These are phyloP conservation scores for Drosophila imparisetae DNA, from an alignment of 2,888 invertebrate species.

Conservation along the genomic window DNA sequence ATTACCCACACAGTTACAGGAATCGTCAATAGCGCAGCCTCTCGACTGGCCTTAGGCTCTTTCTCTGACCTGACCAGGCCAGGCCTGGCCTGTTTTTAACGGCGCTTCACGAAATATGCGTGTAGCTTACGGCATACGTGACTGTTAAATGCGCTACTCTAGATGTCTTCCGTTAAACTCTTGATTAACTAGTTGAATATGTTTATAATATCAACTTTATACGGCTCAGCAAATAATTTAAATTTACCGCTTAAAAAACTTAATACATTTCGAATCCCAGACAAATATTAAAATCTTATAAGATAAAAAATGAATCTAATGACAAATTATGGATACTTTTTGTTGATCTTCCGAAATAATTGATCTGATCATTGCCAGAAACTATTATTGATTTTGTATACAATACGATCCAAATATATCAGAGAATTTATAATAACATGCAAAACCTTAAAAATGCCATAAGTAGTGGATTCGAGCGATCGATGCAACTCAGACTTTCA, in stretches of 20 bases:
- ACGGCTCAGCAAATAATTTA: not conserved
- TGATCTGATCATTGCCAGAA: not conserved
- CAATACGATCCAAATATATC: not conserved
- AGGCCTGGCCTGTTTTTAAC: constrained; percentile 23
- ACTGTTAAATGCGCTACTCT: constrained; percentile 25
- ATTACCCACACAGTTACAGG: constrained; percentile 57
- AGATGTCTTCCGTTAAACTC: not conserved
- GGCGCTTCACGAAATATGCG: constrained; percentile 56
- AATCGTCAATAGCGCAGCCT: constrained; percentile 36
- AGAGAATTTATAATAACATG: not conserved
- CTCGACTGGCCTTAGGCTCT: constrained; percentile 18
- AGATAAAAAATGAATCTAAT: not conserved
- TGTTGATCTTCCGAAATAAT: not conserved
- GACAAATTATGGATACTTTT: not conserved
- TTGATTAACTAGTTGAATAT: not conserved
- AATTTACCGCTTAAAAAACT: not conserved
- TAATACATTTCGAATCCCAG: not conserved
- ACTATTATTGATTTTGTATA: not conserved
- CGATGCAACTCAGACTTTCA: constrained; percentile 52
- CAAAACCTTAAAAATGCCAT: not conserved
- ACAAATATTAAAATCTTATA: not conserved
- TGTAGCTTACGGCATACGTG: constrained; percentile 1
- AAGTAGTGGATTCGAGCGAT: constrained; percentile 35
- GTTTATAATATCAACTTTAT: not conserved
- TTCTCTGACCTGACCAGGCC: constrained; percentile 1